Evolutionary conservation across 2,797 vertebrate species (phyloP).

Genomic region (Siniperca undulata): DNA sequence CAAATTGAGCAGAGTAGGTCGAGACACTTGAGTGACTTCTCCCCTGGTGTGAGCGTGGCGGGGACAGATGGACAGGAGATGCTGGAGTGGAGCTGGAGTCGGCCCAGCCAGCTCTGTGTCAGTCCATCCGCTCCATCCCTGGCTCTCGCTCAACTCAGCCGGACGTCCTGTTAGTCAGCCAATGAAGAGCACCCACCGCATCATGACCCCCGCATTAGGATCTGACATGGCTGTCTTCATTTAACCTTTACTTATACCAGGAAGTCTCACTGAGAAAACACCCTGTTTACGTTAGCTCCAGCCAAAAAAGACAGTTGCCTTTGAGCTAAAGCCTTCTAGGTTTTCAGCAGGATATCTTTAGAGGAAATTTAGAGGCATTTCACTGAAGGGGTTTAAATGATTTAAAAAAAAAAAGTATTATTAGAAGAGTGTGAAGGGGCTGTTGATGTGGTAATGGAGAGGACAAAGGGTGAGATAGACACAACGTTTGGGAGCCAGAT

Average conservation of each 20-base stretch:
- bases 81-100: constrained; percentile 75
- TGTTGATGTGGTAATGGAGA: constrained; percentile 24
- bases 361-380: constrained; percentile 33
- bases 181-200: constrained; percentile 62
- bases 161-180: constrained; percentile 74
- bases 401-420: constrained; percentile 13
- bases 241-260: constrained; percentile 79
- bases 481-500: constrained; percentile 12
- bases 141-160: constrained; percentile 73
- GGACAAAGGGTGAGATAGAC: constrained; percentile 28
- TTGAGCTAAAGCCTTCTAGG: constrained; percentile 31
- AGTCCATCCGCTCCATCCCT: constrained; percentile 75
- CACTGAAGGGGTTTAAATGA: constrained; percentile 15
- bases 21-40: constrained; percentile 70
- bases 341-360: constrained; percentile 41
- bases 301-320: constrained; percentile 62
- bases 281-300: constrained; percentile 35
- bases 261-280: constrained; percentile 66
- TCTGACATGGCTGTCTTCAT: constrained; percentile 81
- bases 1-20: constrained; percentile 73
- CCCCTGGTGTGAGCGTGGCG: constrained; percentile 58
- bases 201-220: constrained; percentile 67
- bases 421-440: constrained; percentile 27
- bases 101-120: constrained; percentile 75
- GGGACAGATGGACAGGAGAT: constrained; percentile 83